Evolutionary conservation across 2,888 invertebrate genomes (phyloP), one percentile per base, ranked within the genome.

Genomic region (Eupithecia exiguata): DNA sequence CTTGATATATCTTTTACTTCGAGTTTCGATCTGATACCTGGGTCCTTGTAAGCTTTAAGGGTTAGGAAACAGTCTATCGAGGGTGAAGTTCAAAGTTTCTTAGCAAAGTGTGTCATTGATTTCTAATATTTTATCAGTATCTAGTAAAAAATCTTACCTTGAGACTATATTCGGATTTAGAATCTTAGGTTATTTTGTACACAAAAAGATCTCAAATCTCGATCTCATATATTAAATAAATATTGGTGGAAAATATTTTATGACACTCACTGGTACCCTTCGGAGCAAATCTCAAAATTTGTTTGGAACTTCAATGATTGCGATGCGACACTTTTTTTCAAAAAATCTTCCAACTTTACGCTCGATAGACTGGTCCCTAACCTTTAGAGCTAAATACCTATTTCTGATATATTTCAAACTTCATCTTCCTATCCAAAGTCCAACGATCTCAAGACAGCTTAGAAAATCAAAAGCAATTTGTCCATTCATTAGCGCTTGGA

Each of bases 381-480:
- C 18, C 62, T 18, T 21, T 21, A 5, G 4, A 53, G 21, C 58
- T 14, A 25, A 21, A 58, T 58, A 25, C 58, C 5, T 58, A 58
- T 58, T 21, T 25, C 25, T 25, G 25, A 58, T 58, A 12, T 35
- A 62, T 35, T 35, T 35, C 35, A 63, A n/a, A 36, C n/a, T 38
- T 21, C 21, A n/a, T n/a, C n/a, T 38, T 21, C 21, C 40, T 65
- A 61, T 4, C 30, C 38, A 63, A 53, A 70, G 68, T 68, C 67
- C 12, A 36, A 18, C 36, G 63, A 68, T 71, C 67, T 74, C 68
- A 62, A 69, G 70, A 75, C 73, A 70, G 67, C 69, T 72, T 71
- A 68, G 38, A 72, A 74, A 78, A 75, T 76, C 76, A 76, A 73
- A 76, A 74, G 76, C 77, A 78, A 79, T 79, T 79, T 71, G 68